Conservation (phyloP, 2,797 vertebrate species). For the Anguilla pacifica region DNA sequence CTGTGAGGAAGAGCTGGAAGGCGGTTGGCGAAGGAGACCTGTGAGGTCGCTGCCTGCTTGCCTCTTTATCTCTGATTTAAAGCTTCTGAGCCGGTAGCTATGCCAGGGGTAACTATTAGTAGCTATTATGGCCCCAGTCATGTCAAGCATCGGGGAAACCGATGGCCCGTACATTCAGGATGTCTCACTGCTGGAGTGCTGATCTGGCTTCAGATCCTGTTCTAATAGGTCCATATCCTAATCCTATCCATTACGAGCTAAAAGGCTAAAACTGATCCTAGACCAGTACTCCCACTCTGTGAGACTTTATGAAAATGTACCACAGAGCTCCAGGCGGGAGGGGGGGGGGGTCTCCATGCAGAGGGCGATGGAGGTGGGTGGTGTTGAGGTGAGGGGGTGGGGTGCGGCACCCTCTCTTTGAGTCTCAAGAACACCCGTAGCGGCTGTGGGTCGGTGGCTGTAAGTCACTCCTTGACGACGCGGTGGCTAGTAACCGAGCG, state of each 20-base stretch:
- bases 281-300: no score
- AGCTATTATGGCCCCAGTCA: neutral
- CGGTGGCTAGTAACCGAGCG: neutral
- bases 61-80: neutral
- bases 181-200: neutral
- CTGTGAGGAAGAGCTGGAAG: neutral
- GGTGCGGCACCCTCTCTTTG: neutral
- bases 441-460: neutral
- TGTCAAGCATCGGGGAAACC: neutral
- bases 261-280: neutral
- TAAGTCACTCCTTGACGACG: neutral
- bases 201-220: neutral
- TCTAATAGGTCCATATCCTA: neutral
- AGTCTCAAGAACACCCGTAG: neutral
- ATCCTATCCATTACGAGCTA: neutral
- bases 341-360: neutral
- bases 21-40: neutral
- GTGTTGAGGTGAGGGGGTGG: neutral
- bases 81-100: neutral
- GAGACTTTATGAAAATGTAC: neutral
- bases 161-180: neutral
- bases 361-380: neutral
- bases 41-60: neutral
- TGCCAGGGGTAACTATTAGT: neutral
- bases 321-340: neutral